Percentiles rank a stretch among this genome's conserved stretches.
Conservation (phyloP, 2,113 vertebrate species). For the Hydropotes inermis region DNA sequence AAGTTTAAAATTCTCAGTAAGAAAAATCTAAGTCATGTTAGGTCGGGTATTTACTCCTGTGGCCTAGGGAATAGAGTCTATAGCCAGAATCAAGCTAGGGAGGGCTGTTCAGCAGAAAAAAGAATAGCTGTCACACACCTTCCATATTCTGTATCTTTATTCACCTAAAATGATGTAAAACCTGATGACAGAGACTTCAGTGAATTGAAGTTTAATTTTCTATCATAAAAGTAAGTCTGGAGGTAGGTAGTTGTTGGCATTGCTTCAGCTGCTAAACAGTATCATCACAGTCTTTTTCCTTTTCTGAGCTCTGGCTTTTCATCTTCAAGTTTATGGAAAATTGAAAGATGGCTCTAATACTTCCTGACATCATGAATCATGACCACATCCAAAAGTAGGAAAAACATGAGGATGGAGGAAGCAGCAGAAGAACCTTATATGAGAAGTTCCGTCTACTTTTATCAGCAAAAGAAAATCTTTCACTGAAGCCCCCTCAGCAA, state of each 20-base stretch:
- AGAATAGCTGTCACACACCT: neutral
- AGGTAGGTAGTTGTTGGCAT: neutral
- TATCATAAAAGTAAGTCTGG: neutral
- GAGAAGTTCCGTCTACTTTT: neutral
- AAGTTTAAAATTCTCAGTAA: neutral
- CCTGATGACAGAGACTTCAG: neutral
- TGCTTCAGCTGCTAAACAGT: neutral
- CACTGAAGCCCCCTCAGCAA: neutral
- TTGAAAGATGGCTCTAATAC: neutral
- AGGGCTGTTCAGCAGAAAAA: neutral
- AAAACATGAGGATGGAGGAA: neutral
- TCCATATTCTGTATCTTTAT: neutral
- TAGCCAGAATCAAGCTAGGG: neutral
- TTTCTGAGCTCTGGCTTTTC: slow-evolving; percentile 1
- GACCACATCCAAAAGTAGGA: neutral
- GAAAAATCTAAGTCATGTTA: neutral
- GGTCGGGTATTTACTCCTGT: neutral
- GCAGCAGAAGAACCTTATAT: neutral
- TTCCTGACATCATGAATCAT: neutral
- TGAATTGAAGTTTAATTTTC: neutral
- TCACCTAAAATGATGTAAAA: neutral
- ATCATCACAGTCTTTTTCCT: neutral
- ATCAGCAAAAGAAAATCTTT: neutral
- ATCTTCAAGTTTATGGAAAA: neutral
- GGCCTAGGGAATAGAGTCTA: neutral